These are phyloP conservation scores for Palythoa caribaeorum DNA, from an alignment of 92 coral and sea anemone genomes.

Conservation along the genomic window DNA sequence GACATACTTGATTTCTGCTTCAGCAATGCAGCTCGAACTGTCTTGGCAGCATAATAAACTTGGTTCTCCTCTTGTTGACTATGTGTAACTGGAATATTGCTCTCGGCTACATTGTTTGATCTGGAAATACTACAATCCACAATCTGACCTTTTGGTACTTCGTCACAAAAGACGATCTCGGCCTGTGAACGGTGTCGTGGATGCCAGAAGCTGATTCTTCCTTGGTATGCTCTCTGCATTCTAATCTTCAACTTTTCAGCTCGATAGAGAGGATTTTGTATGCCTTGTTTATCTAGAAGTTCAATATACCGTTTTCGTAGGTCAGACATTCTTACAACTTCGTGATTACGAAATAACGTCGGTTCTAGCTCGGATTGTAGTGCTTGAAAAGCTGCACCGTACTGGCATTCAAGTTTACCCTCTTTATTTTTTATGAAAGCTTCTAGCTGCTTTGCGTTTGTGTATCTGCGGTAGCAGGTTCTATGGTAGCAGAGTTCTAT, in stretches of 20 bases:
- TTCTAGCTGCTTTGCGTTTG: slow-evolving; percentile 39
- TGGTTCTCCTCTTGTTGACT: background rate
- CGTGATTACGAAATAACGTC: slow-evolving; percentile 42
- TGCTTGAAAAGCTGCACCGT: slow-evolving; percentile 56
- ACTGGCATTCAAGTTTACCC: slow-evolving; percentile 51
- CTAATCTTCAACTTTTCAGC: slow-evolving; percentile 71
- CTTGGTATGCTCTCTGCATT: slow-evolving; percentile 59
- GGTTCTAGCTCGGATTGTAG: slow-evolving; percentile 59
- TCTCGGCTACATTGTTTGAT: slow-evolving; percentile 41
- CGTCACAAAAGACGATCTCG: slow-evolving; percentile 61
- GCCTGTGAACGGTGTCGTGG: slow-evolving; percentile 54
- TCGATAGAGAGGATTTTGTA: slow-evolving; percentile 64
- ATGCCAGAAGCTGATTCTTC: slow-evolving; percentile 71
- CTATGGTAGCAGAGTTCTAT: no score
- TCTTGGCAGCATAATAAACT: slow-evolving; percentile 63
- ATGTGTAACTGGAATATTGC: slow-evolving; percentile 8
- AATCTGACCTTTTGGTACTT: slow-evolving; percentile 62
- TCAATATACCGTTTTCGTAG: slow-evolving; percentile 44
- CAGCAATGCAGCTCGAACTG: slow-evolving; percentile 55
- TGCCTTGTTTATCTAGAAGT: slow-evolving; percentile 39
- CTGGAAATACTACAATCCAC: slow-evolving; percentile 50
- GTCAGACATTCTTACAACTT: slow-evolving; percentile 57
- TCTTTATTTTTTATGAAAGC: slow-evolving; percentile 49
- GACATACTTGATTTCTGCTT: slow-evolving; percentile 54
- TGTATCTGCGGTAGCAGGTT: no score